Evolutionary conservation across 2,797 vertebrate species (phyloP).

Genomic region (Muscicapa striata): DNA sequence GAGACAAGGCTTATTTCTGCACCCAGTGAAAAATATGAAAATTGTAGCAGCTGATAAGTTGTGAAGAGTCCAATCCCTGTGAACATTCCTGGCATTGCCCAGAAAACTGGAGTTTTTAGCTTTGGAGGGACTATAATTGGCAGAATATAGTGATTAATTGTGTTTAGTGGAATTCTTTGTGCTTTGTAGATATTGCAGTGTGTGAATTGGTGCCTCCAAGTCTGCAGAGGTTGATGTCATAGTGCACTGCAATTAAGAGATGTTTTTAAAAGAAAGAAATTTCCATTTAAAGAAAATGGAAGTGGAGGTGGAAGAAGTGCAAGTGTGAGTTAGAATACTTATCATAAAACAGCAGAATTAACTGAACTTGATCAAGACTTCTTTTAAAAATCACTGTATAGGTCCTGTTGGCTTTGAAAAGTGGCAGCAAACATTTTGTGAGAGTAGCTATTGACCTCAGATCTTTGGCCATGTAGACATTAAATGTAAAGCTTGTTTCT

Average conservation of each 20-base stretch:
- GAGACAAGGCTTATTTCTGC: neutral
- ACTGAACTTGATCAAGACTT: neutral
- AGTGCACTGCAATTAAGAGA: neutral
- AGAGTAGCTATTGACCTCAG: neutral
- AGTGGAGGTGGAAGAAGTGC: neutral
- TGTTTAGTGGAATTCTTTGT: neutral
- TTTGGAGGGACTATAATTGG: neutral
- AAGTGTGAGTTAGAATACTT: neutral
- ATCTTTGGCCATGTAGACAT: neutral
- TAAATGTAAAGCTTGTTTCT: neutral
- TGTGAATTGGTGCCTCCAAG: neutral
- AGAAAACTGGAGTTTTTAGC: neutral
- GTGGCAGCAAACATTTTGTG: neutral
- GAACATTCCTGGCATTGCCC: neutral
- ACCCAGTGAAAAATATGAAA: neutral
- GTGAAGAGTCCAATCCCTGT: neutral
- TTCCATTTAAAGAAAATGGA: neutral
- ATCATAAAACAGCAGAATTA: neutral
- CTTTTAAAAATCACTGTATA: neutral
- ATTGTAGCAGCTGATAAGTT: neutral
- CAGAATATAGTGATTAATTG: neutral
- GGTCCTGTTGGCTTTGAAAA: neutral
- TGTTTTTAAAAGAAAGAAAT: neutral
- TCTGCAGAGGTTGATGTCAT: neutral
- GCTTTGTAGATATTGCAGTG: neutral